Percentiles rank a stretch among this genome's conserved stretches.
Conservation (phyloP, 2,888 invertebrate genomes). For the Plutella xylostella region DNA sequence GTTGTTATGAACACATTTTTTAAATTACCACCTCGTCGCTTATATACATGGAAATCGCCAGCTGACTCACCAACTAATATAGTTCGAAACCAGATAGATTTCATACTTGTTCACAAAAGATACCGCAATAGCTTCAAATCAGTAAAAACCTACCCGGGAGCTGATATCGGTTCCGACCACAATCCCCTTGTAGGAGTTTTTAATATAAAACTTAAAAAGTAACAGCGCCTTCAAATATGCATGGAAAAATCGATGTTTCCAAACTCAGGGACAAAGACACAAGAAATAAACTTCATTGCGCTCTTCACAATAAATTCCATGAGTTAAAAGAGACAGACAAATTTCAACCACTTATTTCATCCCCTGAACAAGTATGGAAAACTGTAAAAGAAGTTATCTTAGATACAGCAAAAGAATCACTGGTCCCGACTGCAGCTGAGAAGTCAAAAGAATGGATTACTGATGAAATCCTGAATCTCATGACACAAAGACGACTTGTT, state of each 20-base stretch:
- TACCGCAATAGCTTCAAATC: background rate
- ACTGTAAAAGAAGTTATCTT: background rate
- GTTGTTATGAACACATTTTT: background rate
- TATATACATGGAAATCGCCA: background rate
- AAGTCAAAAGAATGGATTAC: background rate
- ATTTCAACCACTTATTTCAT: background rate
- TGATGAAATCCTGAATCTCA: background rate
- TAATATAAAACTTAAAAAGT: background rate
- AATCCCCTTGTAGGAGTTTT: background rate
- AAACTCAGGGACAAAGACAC: background rate
- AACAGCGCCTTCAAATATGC: background rate
- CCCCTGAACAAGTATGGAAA: background rate
- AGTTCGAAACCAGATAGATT: background rate
- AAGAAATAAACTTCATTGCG: background rate
- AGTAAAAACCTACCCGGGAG: background rate
- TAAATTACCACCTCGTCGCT: background rate
- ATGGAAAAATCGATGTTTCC: background rate
- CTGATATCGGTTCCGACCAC: background rate
- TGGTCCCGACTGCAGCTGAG: background rate
- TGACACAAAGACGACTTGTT: background rate
- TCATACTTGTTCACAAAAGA: background rate
- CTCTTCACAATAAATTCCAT: background rate
- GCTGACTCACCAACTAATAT: background rate
- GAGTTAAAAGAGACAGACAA: background rate
- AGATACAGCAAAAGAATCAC: slow-evolving; percentile 2